Evolutionary conservation across 1,140 invertebrate genomes (phyloP), one percentile per base, ranked within the genome.

Genomic region (Heliothis virescens): DNA sequence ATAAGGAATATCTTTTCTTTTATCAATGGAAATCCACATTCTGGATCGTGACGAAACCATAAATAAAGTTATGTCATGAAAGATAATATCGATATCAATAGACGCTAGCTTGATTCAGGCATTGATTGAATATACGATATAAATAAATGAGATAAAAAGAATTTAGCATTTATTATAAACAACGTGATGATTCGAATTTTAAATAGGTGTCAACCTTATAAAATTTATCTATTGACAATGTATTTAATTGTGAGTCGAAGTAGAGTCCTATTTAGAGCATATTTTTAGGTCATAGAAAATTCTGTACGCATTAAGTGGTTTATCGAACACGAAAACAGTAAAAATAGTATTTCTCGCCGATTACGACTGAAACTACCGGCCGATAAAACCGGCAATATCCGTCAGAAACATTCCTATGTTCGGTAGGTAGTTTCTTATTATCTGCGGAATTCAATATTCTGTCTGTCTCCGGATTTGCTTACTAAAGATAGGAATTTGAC

Each of bases 361-460:
- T 53, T 29, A 62, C 13, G 26, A 15, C 7, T 15, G 4, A 62
- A 62, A 62, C 59, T 7, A n/a, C 59, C 59, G 21, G 18, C 26
- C 21, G 26, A 62, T 62, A 62, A 62, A 62, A 62, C 59, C 12
- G 13, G 26, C 59, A 62, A 62, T 62, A 62, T 62, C 59, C 59
- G 59, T 21, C 26, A 34, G 15, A 41, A 41, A 41, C 34, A 41
- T 41, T 41, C 0, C 34, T 41, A 41, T 41, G 5, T 41, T 41
- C 34, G 34, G 9, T 41, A 34, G n/a, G n/a, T 34, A 34, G 3
- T 34, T 34, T 34, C 34, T n/a, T n/a, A n/a, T n/a, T n/a, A n/a
- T n/a, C n/a, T n/a, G n/a, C n/a, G n/a, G n/a, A n/a, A n/a, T n/a
- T n/a, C n/a, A n/a, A n/a, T n/a, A n/a, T n/a, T n/a, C n/a, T n/a